Conservation (phyloP, 2,797 vertebrate genomes). For the Alcedo quadribrachys region DNA sequence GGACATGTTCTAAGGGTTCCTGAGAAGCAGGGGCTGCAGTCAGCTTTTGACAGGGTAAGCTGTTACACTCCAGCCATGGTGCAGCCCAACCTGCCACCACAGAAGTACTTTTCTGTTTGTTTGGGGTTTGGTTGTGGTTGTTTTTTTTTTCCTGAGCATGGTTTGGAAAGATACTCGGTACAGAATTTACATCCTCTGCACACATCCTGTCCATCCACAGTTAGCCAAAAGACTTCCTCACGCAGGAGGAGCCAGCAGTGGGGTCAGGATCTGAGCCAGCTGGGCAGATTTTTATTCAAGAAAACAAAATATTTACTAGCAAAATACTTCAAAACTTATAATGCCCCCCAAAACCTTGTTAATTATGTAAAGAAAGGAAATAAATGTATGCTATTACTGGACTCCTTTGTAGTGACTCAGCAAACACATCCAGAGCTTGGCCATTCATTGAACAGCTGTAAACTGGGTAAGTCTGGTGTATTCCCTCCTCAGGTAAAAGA, state of each 20-base stretch:
- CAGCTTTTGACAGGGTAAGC: neutral
- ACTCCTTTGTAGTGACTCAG: neutral
- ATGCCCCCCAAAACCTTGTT: neutral
- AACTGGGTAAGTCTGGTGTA: neutral
- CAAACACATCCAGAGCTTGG: neutral
- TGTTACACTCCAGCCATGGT: neutral
- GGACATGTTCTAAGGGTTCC: neutral
- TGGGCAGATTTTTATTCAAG: neutral
- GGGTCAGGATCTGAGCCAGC: neutral
- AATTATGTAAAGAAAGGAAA: neutral
- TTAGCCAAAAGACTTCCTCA: fast-evolving
- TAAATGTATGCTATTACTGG: neutral
- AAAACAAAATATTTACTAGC: neutral
- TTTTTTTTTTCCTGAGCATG: neutral
- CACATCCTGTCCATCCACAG: neutral
- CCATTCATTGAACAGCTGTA: neutral
- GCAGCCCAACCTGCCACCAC: neutral
- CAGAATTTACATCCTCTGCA: neutral
- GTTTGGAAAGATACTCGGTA: neutral
- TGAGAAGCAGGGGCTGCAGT: neutral
- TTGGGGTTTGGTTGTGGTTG: neutral
- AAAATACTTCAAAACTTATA: neutral
- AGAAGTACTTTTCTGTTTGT: neutral
- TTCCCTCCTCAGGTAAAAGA: neutral
- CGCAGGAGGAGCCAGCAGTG: fast-evolving